Base-by-base conservation (phyloP, 2,888 invertebrate species). In the Alcis repandata region DNA sequence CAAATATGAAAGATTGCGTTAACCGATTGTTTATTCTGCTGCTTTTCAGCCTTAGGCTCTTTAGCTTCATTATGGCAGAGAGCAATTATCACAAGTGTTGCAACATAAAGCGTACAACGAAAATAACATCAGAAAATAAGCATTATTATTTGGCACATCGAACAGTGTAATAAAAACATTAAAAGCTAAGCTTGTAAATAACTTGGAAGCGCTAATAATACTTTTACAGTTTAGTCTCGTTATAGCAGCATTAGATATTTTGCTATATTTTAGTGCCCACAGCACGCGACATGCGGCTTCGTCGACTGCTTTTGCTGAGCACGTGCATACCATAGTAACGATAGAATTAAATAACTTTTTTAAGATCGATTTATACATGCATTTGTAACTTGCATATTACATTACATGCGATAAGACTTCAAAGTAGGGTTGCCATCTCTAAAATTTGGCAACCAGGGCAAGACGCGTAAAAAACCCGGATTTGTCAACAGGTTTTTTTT, bases 91-190 rank as follows among this genome's bases (percentile, higher is more conserved):
- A 45, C 22, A 27, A 38, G 22, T n/a, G 15, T 19, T 8, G 48
- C 36, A 9, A 43, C 32, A 49, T 22, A 38, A 6, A 38, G n/a
- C 32, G 32, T 10, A 13, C 6, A 53, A 2, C 6, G 19, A 17
- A 33, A 45, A 15, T 48, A 15, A 46, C 19, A 51, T 13, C 27
- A 46, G 32, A n/a, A 19, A 36, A 53, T 46, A 38, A 38, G 43
- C 36, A 56, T 51, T 51, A 57, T 38, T 38, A 13, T 43, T 63
- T 63, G 63, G 63, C 59, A 64, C 59, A 59, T 59, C 32, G 52
- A 59, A 46, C 48, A 22, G 19, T 54, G 17, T 9, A 52, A 36
- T 33, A 51, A 43, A 53, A 54, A 53, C 63, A 59, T 41, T 46
- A 48, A 59, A 59, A 63, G 59, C 59, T 48, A 59, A 48, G 53